Percentiles rank a stretch among this genome's conserved stretches.
phyloP scores from a whole-genome alignment of 2,113 vertebrate species.

The Paradisaea rubra region DNA sequence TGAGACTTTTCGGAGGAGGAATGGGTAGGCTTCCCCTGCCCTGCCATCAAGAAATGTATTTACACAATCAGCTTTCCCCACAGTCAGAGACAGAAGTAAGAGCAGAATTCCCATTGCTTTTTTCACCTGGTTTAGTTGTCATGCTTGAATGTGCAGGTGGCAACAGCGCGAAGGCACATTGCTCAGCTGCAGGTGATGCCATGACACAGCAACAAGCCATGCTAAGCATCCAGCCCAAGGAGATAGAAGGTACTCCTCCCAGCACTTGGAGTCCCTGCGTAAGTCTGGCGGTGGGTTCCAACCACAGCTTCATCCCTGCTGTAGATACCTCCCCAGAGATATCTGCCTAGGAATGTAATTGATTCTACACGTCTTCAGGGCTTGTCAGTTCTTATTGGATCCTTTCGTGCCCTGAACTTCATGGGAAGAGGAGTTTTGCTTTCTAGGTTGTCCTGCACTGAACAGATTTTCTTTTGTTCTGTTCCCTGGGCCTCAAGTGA shows the following conservation, averaged over 20 bases:
- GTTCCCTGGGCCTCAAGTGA: neutral
- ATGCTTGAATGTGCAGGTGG: neutral
- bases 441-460: neutral
- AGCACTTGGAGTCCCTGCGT: neutral
- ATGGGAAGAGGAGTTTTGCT: neutral
- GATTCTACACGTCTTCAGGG: neutral
- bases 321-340: neutral
- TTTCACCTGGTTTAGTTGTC: neutral
- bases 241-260: neutral
- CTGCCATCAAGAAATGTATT: neutral
- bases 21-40: neutral
- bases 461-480: neutral
- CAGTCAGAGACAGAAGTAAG: neutral
- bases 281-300: neutral
- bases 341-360: neutral
- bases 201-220: neutral
- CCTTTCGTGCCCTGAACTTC: neutral
- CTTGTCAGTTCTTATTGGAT: neutral
- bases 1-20: neutral
- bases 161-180: neutral
- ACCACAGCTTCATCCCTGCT: neutral
- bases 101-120: neutral
- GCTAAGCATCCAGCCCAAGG: neutral
- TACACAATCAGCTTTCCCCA: neutral
- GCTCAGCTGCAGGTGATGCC: neutral